Base-by-base conservation (phyloP, 2,113 vertebrate species). In the Salvelinus fontinalis region DNA sequence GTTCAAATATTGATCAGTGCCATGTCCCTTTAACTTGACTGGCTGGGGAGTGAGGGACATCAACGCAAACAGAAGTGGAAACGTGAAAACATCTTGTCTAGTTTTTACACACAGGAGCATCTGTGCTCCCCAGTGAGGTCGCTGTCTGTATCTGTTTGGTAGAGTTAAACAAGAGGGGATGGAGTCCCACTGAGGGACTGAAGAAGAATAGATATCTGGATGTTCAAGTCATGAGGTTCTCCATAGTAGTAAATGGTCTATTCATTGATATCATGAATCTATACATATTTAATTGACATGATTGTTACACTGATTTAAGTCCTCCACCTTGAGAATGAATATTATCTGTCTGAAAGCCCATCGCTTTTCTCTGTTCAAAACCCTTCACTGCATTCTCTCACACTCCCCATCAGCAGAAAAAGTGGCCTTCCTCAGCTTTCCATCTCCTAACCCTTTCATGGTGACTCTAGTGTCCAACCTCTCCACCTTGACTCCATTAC, bases 1-100 rank as follows among this genome's bases (percentile, higher is more conserved):
- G 90, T 95, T 92, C 92, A 94, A 92, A 87, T 94, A 94, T 93
- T 93, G 93, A 95, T 95, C 92, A 93, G 31, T 74, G 70, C 71
- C 67, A 70, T 73, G 62, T 81, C 75, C 20, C 39, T 85, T 86
- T 80, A 82, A 80, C 75, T 71, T 51, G 70, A 79, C 65, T 51
- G 75, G 57, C 34, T 68, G 64, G 14, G 44, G 59, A 79, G 72
- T 62, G 81, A 84, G 77, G 18, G 48, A 26, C 9, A 74, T 59
- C 65, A 78, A 77, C 54, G 27, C 60, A 49, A 78, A 75, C 67
- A 60, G 20, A 78, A 73, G 54, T 62, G 0, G 0, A 54, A 29
- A 80, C 73, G 48, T 27, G 81, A 18, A 18, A 68, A 70, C 27
- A 27, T 70, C 34, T 34, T 7, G 27, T 44, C 67, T 68, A 66